Percentiles rank a stretch among this genome's conserved stretches.
phyloP scores from a whole-genome alignment of 2,113 vertebrate species.

The Beaufortia kweichowensis region DNA sequence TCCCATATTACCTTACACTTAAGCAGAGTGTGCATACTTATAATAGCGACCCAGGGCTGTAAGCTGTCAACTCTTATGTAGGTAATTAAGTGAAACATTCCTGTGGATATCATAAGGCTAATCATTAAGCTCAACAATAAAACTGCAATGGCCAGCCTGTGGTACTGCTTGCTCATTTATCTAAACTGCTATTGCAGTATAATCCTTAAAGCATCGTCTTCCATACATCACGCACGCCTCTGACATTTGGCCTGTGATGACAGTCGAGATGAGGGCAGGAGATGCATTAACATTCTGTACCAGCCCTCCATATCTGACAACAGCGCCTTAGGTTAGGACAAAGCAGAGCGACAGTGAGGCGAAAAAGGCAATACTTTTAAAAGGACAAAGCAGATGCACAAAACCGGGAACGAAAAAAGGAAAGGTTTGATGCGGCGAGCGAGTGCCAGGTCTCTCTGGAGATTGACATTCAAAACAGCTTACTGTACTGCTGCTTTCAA shows the following conservation, averaged over 20 bases:
- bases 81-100: background rate
- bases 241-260: conserved; percentile 34
- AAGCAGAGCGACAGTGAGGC: conserved; percentile 17
- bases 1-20: too few species aligned
- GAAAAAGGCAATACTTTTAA: background rate
- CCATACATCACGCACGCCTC: conserved; percentile 18
- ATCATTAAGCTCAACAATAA: background rate
- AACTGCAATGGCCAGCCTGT: background rate
- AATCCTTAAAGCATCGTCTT: conserved; percentile 11
- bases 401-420: background rate
- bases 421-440: conserved; percentile 10
- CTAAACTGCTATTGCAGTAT: conserved; percentile 4
- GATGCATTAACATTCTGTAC: conserved; percentile 12
- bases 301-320: conserved; percentile 16
- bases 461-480: conserved; percentile 27
- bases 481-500: conserved; percentile 45
- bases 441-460: background rate
- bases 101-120: background rate
- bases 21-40: too few species aligned
- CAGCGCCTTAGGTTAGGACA: conserved; percentile 30
- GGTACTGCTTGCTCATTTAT: background rate
- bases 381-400: background rate
- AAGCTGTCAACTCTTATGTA: too few species aligned
- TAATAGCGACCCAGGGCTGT: too few species aligned
- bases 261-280: conserved; percentile 10